These are phyloP conservation scores for Paratilapia polleni DNA, from an alignment of 2,113 vertebrate species.

Conservation along the genomic window DNA sequence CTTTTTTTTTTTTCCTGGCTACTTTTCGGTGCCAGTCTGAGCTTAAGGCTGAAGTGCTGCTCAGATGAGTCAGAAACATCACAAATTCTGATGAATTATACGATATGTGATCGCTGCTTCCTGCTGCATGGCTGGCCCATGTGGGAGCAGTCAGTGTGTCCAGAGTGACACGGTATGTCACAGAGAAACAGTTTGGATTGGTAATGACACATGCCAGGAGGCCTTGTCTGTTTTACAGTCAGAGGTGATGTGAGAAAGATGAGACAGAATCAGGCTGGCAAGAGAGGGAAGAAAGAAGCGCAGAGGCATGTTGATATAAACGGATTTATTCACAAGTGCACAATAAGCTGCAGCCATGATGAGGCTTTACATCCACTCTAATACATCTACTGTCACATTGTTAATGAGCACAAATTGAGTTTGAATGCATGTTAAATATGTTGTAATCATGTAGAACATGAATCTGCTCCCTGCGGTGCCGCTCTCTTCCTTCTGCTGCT, in stretches of 20 bases:
- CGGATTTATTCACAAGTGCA: not conserved
- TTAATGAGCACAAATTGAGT: conserved; percentile 21
- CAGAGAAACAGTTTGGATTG: conserved; percentile 25
- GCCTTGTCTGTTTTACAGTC: conserved; percentile 61
- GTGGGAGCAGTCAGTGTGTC: conserved; percentile 49
- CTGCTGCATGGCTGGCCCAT: conserved; percentile 29
- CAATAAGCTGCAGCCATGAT: not conserved
- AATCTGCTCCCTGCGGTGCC: conserved; percentile 2
- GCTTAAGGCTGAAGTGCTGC: conserved; percentile 47
- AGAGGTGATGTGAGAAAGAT: conserved; percentile 60
- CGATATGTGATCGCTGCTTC: conserved; percentile 30
- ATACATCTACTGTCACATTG: not conserved
- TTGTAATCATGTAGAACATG: conserved; percentile 56
- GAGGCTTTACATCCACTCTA: not conserved
- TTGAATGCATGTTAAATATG: conserved; percentile 53
- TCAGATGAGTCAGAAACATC: conserved; percentile 46
- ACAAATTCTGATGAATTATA: conserved; percentile 25
- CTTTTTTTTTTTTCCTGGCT: conserved; percentile 55
- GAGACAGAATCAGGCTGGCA: conserved; percentile 64
- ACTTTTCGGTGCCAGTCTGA: conserved; percentile 37
- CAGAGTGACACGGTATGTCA: conserved; percentile 46
- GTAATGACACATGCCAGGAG: conserved; percentile 64
- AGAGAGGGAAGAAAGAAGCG: conserved; percentile 17
- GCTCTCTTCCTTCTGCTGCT: not conserved
- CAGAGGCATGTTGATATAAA: not conserved